Conservation (phyloP, 2,888 invertebrate species). For the Ochropleura leucogaster region DNA sequence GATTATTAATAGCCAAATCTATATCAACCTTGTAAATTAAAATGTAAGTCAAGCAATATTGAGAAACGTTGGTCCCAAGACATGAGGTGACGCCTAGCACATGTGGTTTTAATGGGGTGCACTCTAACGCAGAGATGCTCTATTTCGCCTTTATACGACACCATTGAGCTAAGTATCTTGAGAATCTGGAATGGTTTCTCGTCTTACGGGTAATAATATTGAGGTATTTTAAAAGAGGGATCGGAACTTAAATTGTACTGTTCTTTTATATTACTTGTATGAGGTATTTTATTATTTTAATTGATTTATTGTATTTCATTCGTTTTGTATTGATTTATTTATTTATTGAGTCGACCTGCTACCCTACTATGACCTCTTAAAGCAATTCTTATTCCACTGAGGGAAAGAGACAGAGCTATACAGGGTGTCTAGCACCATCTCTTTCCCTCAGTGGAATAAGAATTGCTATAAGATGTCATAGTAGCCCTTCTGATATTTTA, state of each 20-base stretch:
- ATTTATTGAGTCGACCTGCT: too few relatives aligned
- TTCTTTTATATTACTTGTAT: neutral
- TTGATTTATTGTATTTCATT: too few relatives aligned
- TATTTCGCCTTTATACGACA: conserved; percentile 76
- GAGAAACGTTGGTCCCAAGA: conserved; percentile 72
- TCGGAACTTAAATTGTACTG: conserved; percentile 34
- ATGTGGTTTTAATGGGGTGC: conserved; percentile 88
- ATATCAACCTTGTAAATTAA: conserved; percentile 18
- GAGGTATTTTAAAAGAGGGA: conserved; percentile 11
- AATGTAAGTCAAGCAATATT: conserved; percentile 61
- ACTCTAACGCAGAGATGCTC: conserved; percentile 84
- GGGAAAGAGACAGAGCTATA: too few relatives aligned
- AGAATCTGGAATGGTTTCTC: conserved; percentile 64
- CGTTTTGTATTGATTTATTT: too few relatives aligned
- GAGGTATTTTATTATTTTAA: too few relatives aligned
- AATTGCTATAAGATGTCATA: too few relatives aligned
- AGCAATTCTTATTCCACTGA: too few relatives aligned
- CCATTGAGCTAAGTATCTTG: conserved; percentile 76
- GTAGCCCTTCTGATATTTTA: too few relatives aligned
- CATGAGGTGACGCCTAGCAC: conserved; percentile 81
- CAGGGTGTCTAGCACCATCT: too few relatives aligned
- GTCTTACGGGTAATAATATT: conserved; percentile 39
- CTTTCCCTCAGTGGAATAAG: too few relatives aligned
- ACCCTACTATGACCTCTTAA: too few relatives aligned
- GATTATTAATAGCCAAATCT: conserved; percentile 2